These are phyloP conservation scores for Leptopilina myrica DNA, from an alignment of 2,888 invertebrate species.

Conservation along the genomic window DNA sequence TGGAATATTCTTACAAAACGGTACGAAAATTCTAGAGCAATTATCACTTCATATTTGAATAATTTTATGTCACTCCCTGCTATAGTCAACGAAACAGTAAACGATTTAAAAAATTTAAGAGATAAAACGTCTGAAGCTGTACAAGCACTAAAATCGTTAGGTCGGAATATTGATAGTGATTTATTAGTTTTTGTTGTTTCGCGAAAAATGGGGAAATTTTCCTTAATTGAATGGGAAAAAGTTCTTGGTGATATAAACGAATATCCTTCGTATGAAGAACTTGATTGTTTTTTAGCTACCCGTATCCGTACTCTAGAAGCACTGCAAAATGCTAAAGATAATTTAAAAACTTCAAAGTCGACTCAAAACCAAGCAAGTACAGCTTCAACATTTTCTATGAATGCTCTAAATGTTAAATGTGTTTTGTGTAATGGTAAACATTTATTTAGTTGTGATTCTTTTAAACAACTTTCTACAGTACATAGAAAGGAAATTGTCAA, in stretches of 20 bases:
- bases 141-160: not conserved
- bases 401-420: not conserved
- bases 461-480: not conserved
- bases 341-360: not conserved
- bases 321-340: not conserved
- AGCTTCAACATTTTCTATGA: not conserved
- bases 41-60: not conserved
- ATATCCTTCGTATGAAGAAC: not conserved
- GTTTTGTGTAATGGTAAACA: not conserved
- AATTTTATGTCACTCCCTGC: not conserved
- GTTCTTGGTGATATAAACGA: not conserved
- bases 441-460: conserved; percentile 1
- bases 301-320: not conserved
- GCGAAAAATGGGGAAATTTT: not conserved
- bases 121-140: not conserved
- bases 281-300: not conserved
- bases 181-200: not conserved
- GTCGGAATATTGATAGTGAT: not conserved
- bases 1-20: not conserved
- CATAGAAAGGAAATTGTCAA: not conserved
- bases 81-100: not conserved
- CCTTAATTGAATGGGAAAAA: not conserved
- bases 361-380: not conserved
- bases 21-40: not conserved
- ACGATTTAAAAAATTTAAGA: not conserved